phyloP scores from a whole-genome alignment of 2,888 invertebrate genomes.

The Opisthograptis luteolata region DNA sequence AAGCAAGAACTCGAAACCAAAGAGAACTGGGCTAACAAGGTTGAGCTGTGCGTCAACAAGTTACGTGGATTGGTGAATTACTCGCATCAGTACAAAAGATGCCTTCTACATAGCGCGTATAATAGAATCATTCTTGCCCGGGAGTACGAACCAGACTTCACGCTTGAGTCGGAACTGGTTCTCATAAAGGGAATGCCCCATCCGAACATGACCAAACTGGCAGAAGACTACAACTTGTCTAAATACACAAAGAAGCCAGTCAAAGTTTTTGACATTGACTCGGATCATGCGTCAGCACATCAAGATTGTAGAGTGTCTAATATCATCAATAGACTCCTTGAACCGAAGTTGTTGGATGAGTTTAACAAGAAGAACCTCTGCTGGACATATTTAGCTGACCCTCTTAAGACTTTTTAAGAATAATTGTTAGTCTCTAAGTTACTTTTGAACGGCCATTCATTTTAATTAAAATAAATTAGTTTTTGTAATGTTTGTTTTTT shows the following conservation, averaged over 20 bases:
- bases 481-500: constrained; percentile 17
- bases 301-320: constrained; percentile 45
- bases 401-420: constrained; percentile 17
- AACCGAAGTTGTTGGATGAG: constrained; percentile 42
- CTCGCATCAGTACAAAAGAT: constrained; percentile 47
- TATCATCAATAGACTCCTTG: constrained; percentile 46
- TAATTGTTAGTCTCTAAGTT: constrained; percentile 27
- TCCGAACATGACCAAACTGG: constrained; percentile 34
- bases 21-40: constrained; percentile 45
- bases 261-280: constrained; percentile 40
- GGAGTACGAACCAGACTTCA: constrained; percentile 44
- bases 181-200: constrained; percentile 48
- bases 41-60: constrained; percentile 41
- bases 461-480: constrained; percentile 25
- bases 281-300: constrained; percentile 42
- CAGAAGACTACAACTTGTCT: constrained; percentile 47
- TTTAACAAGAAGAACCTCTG: constrained; percentile 45
- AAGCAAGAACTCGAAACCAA: constrained; percentile 36
- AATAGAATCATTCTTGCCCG: constrained; percentile 44
- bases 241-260: constrained; percentile 45
- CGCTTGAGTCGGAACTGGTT: constrained; percentile 46
- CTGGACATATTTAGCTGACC: constrained; percentile 36
- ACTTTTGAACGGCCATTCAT: constrained; percentile 40
- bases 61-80: constrained; percentile 40
- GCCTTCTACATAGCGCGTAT: constrained; percentile 46